Base-by-base conservation (phyloP, 2,888 invertebrate genomes). In the Tryphoninae sp. region DNA sequence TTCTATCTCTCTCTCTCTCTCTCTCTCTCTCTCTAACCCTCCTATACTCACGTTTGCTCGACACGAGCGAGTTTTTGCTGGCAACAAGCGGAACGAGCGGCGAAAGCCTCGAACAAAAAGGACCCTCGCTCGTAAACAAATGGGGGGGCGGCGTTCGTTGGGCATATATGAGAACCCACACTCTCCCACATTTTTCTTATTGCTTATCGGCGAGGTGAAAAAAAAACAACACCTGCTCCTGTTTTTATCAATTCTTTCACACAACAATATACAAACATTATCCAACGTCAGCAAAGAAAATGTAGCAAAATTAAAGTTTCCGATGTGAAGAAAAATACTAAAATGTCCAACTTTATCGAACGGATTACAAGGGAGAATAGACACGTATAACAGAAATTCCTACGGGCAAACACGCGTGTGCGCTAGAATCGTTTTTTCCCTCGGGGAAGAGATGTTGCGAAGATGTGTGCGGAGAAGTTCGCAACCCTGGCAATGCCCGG, bases 401-500 rank as follows among this genome's bases (percentile, higher is more conserved):
- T 58, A 3, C 2, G 11, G 58, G 22, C 58, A 53, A n/a, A 22
- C 45, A 7, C 45, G 2, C 45, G 19, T 51, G 67, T 16, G 26
- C 16, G 49, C n/a, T 19, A 33, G 53, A 40, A 9, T 4, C 4
- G 53, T 55, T 68, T 68, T 26, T 26, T 42, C 26, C n/a, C 19
- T 8, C 51, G 55, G 23, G 26, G 40, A 72, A 61, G 81, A 82
- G 77, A 81, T 73, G 82, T 81, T 78, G 68, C 64, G 62, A 75
- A 72, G 64, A 76, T 80, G 79, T 33, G 78, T 77, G 45, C 76
- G 81, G 84, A 81, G 80, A 73, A 45, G 33, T 42, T 53, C 55
- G 65, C 73, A 69, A 78, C 49, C 19, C 58, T 55, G 45, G 16
- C 49, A 23, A 23, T 33, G 53, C 76, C 61, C 80, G 58, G 40